phyloP scores from a whole-genome alignment of 2,113 vertebrate species.

The Neotoma lepida region DNA sequence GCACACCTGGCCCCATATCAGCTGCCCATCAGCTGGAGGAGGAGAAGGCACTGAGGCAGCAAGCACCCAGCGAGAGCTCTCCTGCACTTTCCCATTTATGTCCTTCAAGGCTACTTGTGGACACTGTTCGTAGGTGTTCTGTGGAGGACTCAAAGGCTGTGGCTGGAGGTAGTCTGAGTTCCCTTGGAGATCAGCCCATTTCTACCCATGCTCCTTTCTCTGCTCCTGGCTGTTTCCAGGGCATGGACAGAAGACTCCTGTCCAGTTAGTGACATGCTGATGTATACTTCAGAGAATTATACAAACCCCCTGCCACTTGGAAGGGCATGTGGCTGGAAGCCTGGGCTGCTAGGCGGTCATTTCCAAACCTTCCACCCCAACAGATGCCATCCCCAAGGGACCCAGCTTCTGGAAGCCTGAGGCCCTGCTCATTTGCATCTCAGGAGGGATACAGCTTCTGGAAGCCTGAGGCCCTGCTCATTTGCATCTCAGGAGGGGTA shows the following conservation, averaged over 20 bases:
- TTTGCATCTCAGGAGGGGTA: too few species aligned
- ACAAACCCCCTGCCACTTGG: neutral
- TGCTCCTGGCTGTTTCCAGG: neutral
- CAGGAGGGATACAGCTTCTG: accelerated
- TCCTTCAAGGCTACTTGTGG: neutral
- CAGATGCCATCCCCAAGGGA: neutral
- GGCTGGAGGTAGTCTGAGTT: neutral
- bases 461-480: accelerated
- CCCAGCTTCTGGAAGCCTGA: accelerated
- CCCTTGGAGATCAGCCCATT: neutral
- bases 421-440: neutral
- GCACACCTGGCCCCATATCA: neutral
- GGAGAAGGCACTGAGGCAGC: neutral
- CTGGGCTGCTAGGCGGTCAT: neutral
- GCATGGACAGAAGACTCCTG: neutral
- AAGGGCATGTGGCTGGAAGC: neutral
- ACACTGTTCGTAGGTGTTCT: neutral
- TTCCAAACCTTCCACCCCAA: neutral
- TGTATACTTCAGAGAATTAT: neutral
- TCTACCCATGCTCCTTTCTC: neutral
- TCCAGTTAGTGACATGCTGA: neutral
- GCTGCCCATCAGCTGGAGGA: neutral
- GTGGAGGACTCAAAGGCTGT: neutral
- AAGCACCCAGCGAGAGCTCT: accelerated
- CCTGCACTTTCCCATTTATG: accelerated